phyloP scores from a whole-genome alignment of 2,888 invertebrate species.

The Cheilosia grossa region DNA sequence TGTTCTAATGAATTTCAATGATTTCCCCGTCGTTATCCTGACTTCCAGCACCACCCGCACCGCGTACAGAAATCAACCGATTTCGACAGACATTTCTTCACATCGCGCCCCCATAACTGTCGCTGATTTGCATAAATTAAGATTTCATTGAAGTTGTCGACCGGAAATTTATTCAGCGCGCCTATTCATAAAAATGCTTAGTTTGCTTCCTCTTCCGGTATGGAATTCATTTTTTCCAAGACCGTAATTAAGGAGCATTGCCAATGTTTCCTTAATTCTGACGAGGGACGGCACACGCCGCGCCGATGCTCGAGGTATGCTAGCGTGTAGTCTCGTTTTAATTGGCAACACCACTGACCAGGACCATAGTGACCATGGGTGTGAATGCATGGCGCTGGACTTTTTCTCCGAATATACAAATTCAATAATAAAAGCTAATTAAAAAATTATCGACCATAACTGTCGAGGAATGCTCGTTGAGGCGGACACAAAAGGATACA shows the following conservation, averaged over 20 bases:
- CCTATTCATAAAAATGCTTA: conserved; percentile 52
- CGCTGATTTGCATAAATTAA: conserved; percentile 71
- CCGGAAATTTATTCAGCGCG: conserved; percentile 71
- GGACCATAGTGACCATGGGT: neutral
- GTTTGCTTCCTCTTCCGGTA: conserved; percentile 40
- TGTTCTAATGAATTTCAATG: conserved; percentile 69
- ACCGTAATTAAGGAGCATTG: conserved; percentile 25
- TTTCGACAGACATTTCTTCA: conserved; percentile 34
- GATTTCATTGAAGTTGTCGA: conserved; percentile 67
- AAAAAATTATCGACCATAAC: conserved; percentile 66
- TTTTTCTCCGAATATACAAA: conserved; percentile 26
- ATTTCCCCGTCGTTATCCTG: conserved; percentile 57
- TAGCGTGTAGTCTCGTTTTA: conserved; percentile 52
- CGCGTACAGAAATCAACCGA: conserved; percentile 20
- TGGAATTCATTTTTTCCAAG: neutral
- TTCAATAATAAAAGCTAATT: conserved; percentile 71
- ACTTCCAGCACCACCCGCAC: neutral
- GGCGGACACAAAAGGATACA: conserved; percentile 2
- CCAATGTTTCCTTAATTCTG: conserved; percentile 21
- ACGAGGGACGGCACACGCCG: conserved; percentile 1
- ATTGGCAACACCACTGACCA: conserved; percentile 44
- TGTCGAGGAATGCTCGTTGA: conserved; percentile 31
- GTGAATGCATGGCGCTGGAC: neutral
- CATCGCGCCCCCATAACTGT: neutral
- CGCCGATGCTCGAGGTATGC: conserved; percentile 11